These are phyloP conservation scores for Trichoplusia ni DNA, from an alignment of 1,140 invertebrate species.

Conservation along the genomic window DNA sequence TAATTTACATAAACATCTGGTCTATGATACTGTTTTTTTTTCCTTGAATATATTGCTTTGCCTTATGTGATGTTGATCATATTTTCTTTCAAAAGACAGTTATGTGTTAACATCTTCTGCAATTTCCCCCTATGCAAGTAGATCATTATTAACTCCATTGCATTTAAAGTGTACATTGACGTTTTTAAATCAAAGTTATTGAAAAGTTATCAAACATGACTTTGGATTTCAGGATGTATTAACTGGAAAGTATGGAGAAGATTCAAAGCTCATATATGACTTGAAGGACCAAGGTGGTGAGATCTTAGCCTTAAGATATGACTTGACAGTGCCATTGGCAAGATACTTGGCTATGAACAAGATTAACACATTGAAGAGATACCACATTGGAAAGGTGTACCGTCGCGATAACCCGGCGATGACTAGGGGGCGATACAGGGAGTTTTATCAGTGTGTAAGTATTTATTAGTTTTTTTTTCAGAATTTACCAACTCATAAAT, in stretches of 20 bases:
- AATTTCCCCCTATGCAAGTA: no score
- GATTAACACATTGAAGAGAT: constrained; percentile 95
- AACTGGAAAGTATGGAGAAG: constrained; percentile 99
- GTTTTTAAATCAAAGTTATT: no score
- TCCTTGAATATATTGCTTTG: no score
- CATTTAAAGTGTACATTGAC: no score
- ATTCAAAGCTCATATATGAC: constrained; percentile 99
- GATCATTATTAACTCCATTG: no score
- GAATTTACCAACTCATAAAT: no score
- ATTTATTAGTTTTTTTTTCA: constrained; percentile 11
- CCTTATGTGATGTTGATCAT: no score
- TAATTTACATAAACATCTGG: no score
- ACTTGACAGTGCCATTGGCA: constrained; percentile 97
- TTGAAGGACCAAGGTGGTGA: constrained; percentile 99
- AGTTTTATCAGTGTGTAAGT: constrained; percentile 99
- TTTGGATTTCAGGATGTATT: constrained; percentile 91
- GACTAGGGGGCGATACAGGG: constrained; percentile 96
- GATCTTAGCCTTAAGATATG: constrained; percentile 93
- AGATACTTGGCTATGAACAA: constrained; percentile 99
- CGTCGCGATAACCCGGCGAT: constrained; percentile 98
- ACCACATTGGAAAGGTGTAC: constrained; percentile 98
- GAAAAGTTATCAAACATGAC: no score
- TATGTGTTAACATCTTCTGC: no score
- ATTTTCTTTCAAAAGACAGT: no score
- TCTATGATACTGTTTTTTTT: no score